Conservation (phyloP, 2,888 invertebrate genomes). For the Mechanitis messenoides region DNA sequence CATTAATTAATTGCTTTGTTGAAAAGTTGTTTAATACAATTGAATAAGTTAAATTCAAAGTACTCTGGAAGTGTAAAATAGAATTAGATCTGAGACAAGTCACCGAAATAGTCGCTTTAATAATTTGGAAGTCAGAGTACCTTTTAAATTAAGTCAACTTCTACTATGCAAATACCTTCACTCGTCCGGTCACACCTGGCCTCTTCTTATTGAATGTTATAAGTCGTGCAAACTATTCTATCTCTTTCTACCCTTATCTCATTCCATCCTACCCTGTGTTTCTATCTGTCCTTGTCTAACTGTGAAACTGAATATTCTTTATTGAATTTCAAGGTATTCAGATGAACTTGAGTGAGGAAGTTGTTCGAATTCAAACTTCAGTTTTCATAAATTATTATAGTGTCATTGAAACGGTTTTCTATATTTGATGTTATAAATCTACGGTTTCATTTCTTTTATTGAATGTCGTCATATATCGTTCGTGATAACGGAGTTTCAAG, state of each 20-base stretch:
- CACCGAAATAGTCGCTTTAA: constrained; percentile 19
- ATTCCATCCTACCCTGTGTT: constrained; percentile 25
- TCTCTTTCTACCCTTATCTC: constrained; percentile 40
- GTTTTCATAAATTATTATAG: constrained; percentile 27
- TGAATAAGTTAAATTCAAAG: neutral
- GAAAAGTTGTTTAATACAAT: neutral
- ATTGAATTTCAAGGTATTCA: constrained; percentile 43
- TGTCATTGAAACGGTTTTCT: constrained; percentile 24
- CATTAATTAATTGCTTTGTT: neutral
- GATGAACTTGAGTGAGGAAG: constrained; percentile 26
- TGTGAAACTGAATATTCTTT: constrained; percentile 34
- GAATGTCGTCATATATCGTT: constrained; percentile 14
- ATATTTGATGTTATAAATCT: constrained; percentile 23
- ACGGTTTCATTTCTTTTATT: constrained; percentile 21
- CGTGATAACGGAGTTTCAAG: constrained; percentile 5
- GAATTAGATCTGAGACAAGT: constrained; percentile 8
- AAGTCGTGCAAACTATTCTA: constrained; percentile 66
- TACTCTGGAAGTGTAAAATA: neutral
- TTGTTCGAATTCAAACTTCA: constrained; percentile 26
- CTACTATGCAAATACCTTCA: constrained; percentile 64
- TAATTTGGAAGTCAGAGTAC: constrained; percentile 24
- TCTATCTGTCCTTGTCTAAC: constrained; percentile 16
- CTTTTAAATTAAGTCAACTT: constrained; percentile 27
- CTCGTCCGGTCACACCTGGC: constrained; percentile 66
- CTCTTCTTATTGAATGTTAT: constrained; percentile 72